Evolutionary conservation across 2,888 invertebrate genomes (phyloP).

Genomic region (Caenorhabditis becei): DNA sequence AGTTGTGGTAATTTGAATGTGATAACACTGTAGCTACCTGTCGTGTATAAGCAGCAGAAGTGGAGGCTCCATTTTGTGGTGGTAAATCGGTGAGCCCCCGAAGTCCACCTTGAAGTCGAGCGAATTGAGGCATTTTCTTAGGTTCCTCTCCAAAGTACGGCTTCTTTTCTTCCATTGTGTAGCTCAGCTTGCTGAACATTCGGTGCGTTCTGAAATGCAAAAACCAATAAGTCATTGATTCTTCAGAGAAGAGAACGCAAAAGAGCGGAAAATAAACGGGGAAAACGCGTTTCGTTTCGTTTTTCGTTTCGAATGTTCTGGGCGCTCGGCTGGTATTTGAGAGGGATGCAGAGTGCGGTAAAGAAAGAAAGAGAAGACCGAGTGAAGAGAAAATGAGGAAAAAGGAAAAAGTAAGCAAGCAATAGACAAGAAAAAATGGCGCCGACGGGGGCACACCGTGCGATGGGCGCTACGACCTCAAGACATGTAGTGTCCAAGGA

Average conservation of each 20-base stretch:
- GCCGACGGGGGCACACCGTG: not conserved
- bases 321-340: constrained; percentile 20
- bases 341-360: constrained; percentile 13
- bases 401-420: constrained; percentile 44
- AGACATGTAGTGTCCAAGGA: constrained; percentile 3
- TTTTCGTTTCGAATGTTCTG: constrained; percentile 56
- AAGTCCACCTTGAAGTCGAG: constrained; percentile 23
- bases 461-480: constrained; percentile 13
- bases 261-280: not conserved
- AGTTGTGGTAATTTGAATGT: not conserved
- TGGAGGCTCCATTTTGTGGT: constrained; percentile 38
- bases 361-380: not conserved
- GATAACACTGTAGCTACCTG: constrained; percentile 33
- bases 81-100: constrained; percentile 45
- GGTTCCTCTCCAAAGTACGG: not conserved
- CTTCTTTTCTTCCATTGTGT: constrained; percentile 24
- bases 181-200: constrained; percentile 48
- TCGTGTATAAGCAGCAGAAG: constrained; percentile 31
- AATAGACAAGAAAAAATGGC: constrained; percentile 21
- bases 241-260: not conserved
- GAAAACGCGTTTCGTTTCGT: not conserved
- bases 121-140: constrained; percentile 15
- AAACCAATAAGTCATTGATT: not conserved
- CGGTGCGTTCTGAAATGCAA: not conserved
- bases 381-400: constrained; percentile 17